Percentiles rank a stretch among this genome's conserved stretches.
Evolutionary conservation across 2,797 vertebrate genomes (phyloP).

Genomic region (Sorex maritimensis): DNA sequence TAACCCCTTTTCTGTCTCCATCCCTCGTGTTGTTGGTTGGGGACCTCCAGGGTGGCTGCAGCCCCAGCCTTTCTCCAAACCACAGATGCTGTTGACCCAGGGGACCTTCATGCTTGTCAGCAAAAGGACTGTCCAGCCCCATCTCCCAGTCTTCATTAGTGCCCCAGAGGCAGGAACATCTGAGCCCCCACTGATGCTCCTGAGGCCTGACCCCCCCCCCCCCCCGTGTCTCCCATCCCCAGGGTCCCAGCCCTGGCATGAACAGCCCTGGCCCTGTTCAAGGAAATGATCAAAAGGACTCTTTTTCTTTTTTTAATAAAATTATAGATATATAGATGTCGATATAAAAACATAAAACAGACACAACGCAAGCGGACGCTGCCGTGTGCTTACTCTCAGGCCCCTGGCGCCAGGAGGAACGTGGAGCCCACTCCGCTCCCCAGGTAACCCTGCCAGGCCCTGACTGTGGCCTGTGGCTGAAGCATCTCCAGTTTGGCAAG

Average conservation of each 20-base stretch:
- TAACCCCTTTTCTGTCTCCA: not conserved
- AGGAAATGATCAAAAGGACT: slow-evolving; percentile 81
- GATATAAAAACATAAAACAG: slow-evolving; percentile 87
- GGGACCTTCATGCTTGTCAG: not conserved
- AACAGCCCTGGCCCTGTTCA: slow-evolving; percentile 73
- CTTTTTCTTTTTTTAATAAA: slow-evolving; percentile 88
- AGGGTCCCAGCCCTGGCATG: not conserved
- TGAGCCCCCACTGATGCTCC: not conserved
- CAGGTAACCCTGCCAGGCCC: not conserved
- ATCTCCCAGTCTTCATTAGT: not conserved
- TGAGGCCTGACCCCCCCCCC: not conserved
- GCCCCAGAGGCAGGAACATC: not conserved
- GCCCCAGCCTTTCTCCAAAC: slow-evolving; percentile 11
- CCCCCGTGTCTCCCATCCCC: not conserved
- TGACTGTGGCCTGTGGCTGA: not conserved
- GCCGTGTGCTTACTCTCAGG: slow-evolving; percentile 84
- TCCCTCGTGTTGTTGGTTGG: not conserved
- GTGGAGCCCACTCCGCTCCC: slow-evolving; percentile 26
- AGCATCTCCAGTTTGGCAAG: slow-evolving; percentile 74
- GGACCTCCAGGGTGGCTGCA: not conserved
- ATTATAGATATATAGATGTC: slow-evolving; percentile 88
- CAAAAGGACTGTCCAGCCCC: not conserved
- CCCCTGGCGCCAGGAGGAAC: slow-evolving; percentile 69
- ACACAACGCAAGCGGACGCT: slow-evolving; percentile 83
- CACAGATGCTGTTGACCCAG: not conserved